These are phyloP conservation scores for Colistium nudipinnis DNA, from an alignment of 2,113 vertebrate genomes.

Conservation along the genomic window DNA sequence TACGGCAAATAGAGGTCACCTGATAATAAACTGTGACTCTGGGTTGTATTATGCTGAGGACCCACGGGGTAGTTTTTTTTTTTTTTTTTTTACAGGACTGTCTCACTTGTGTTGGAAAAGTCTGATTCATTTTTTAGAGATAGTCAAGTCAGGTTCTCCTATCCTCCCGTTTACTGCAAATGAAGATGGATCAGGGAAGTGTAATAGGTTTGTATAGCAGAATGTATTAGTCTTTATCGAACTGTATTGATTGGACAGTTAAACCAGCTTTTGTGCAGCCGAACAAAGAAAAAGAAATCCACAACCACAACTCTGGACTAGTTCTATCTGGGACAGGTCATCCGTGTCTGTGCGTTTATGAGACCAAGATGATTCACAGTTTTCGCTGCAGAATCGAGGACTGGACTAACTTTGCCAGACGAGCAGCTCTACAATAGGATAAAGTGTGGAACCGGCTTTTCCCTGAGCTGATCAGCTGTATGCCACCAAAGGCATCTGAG, in stretches of 20 bases:
- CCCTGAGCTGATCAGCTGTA: not conserved
- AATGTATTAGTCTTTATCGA: slow-evolving; percentile 62
- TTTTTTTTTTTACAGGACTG: not conserved
- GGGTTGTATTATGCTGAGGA: not conserved
- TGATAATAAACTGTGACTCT: not conserved
- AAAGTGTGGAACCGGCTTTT: not conserved
- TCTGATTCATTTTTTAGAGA: slow-evolving; percentile 49
- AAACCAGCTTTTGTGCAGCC: slow-evolving; percentile 23
- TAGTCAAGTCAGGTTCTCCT: slow-evolving; percentile 22
- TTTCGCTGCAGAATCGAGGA: not conserved
- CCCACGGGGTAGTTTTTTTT: not conserved
- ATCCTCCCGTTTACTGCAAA: slow-evolving; percentile 55
- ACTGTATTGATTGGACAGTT: slow-evolving; percentile 53
- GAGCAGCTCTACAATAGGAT: not conserved
- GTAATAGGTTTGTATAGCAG: slow-evolving; percentile 61
- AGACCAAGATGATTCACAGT: not conserved
- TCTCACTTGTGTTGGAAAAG: slow-evolving; percentile 23
- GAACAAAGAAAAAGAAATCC: slow-evolving; percentile 41
- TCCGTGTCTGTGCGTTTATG: not conserved
- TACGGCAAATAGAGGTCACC: not conserved
- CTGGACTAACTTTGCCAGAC: not conserved
- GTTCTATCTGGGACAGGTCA: not conserved
- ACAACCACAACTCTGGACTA: slow-evolving; percentile 10
- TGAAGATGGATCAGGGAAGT: slow-evolving; percentile 72
- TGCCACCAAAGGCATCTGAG: too few relatives aligned